These are phyloP conservation scores for Rallus crepitans DNA, from an alignment of 2,797 vertebrate species.

Conservation along the genomic window DNA sequence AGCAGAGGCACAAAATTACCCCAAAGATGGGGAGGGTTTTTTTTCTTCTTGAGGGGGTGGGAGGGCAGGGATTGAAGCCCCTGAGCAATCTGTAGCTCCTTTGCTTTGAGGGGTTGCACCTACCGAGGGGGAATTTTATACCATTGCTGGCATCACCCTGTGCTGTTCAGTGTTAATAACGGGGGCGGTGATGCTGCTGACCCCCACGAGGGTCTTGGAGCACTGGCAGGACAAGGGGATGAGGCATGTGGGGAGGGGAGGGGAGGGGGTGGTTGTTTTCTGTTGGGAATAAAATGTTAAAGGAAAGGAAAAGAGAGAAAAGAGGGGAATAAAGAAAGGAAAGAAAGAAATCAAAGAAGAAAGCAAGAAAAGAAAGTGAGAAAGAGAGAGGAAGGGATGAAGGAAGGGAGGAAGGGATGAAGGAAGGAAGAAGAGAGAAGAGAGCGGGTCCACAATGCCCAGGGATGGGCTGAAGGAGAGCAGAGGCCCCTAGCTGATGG, in stretches of 20 bases:
- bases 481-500: accelerated
- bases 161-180: accelerated
- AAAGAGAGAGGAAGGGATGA: too few species aligned
- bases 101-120: neutral
- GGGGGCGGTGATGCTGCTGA: accelerated
- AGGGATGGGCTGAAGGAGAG: neutral
- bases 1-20: slow-evolving; percentile 77
- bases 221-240: too few species aligned
- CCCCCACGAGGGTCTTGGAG: neutral
- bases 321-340: too few species aligned
- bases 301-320: too few species aligned
- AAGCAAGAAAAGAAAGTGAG: too few species aligned
- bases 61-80: neutral
- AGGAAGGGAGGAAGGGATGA: too few species aligned
- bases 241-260: too few species aligned
- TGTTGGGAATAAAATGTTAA: too few species aligned
- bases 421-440: too few species aligned
- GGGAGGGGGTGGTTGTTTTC: too few species aligned
- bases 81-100: neutral
- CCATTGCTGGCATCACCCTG: accelerated
- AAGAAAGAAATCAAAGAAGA: too few species aligned
- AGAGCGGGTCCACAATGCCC: too few species aligned
- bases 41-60: neutral
- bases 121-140: neutral
- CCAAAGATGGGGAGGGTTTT: neutral